Base-by-base conservation (phyloP, 2,797 vertebrate species). In the Mormyrops boulengeri region DNA sequence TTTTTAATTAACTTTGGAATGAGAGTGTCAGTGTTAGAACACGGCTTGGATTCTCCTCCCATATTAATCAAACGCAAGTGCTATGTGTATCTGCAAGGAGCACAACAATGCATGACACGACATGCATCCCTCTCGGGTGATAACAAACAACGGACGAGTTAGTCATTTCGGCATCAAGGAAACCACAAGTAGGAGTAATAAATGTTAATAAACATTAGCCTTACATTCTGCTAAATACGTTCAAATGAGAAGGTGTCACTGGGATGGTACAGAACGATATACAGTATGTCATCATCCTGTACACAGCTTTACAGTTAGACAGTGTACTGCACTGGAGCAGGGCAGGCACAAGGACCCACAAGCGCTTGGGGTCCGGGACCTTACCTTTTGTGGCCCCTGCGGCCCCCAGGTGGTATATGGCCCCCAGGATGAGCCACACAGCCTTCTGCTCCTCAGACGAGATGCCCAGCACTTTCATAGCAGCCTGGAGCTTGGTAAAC, bases 301-400 rank as follows among this genome's bases (percentile, higher is more conserved):
- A 2, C n/a, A 30, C 82, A 22, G 38, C 82, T 22, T 22, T 80
- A 80, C 73, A 47, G 73, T 47, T 14, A 85, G 82, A 50, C 82
- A 14, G 19, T n/a, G 2, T 22, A 47, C n/a, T 9, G 44, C 47
- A 52, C n/a, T 12, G 82, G 47, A 80, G 6, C 41, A 3, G 38
- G 38, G 14, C 19, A 47, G 73, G 41, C 41, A 80, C 38, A 80
- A 80, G 19, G 41, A 80, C 41, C 7, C 73, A 44, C 38, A 44
- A 7, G 34, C 0, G 38, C 38, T 19, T 47, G 73, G 17, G 41
- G 41, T 3, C 17, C 1, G 5, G 73, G 2, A 60, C 57, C 91
- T 94, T 97, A 99, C 98, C 98, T 98, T 98, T 99, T 0, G 98
- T 99, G 89, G 98, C 98, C 6, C 98, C 98, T 0, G 98, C 98